Evolutionary conservation across 2,888 invertebrate species (phyloP).

Genomic region (Dryocosmus kuriphilus): DNA sequence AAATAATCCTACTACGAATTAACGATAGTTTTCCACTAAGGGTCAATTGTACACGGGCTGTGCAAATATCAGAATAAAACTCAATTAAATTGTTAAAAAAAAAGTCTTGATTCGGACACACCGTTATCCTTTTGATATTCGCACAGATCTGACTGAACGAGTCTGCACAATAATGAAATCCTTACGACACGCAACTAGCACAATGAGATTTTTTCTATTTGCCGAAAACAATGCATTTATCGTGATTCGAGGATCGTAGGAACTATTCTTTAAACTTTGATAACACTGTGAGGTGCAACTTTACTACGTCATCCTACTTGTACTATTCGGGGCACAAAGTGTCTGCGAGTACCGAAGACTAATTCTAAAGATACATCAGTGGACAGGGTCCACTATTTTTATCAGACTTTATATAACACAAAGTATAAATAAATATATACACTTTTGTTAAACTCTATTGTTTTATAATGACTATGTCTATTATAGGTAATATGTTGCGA

Average conservation of each 20-base stretch:
- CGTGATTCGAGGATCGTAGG: conserved; percentile 4
- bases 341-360: conserved; percentile 44
- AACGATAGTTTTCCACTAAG: conserved; percentile 5
- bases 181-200: conserved; percentile 13
- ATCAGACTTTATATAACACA: conserved; percentile 60
- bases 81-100: background rate
- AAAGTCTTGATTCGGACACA: background rate
- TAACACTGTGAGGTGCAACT: conserved; percentile 7
- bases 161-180: conserved; percentile 17
- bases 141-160: conserved; percentile 8
- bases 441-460: conserved; percentile 69
- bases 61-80: conserved; percentile 20
- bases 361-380: conserved; percentile 56
- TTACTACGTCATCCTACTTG: conserved; percentile 4
- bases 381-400: conserved; percentile 66
- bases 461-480: conserved; percentile 64
- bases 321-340: conserved; percentile 19
- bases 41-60: conserved; percentile 30
- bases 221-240: conserved; percentile 21
- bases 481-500: conserved; percentile 66
- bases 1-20: background rate
- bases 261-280: background rate
- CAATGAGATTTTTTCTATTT: conserved; percentile 23
- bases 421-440: conserved; percentile 66
- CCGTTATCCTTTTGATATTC: background rate